A percentile compares a stretch with the other conserved stretches of the same genome.
Conservation (phyloP, 2,888 invertebrate genomes). For the Cinara cedri region DNA sequence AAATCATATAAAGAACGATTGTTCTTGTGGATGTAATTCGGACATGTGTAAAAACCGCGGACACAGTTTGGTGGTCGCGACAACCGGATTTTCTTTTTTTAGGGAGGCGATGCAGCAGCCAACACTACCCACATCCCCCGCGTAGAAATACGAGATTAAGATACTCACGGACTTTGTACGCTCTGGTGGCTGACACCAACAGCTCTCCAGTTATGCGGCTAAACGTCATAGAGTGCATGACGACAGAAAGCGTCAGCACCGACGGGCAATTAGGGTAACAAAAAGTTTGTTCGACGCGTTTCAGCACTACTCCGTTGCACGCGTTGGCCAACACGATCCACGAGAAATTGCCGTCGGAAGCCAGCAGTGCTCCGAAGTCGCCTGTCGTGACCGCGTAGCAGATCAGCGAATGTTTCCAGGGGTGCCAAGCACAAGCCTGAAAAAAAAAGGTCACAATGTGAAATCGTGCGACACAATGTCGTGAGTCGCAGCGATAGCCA, state of each 20-base stretch:
- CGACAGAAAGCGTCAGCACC: neutral
- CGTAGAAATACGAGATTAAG: neutral
- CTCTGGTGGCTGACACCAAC: slow-evolving; percentile 19
- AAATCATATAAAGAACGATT: too few relatives aligned
- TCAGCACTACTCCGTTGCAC: slow-evolving; percentile 35
- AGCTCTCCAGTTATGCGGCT: slow-evolving; percentile 49
- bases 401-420: slow-evolving; percentile 47
- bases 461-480: too few relatives aligned
- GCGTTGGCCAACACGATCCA: slow-evolving; percentile 49
- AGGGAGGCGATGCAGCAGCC: too few relatives aligned
- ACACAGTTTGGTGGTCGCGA: too few relatives aligned
- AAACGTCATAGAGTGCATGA: slow-evolving; percentile 44
- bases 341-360: neutral
- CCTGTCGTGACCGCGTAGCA: slow-evolving; percentile 36
- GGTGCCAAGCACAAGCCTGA: slow-evolving; percentile 47
- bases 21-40: too few relatives aligned
- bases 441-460: too few relatives aligned
- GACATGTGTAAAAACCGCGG: too few relatives aligned
- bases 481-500: too few relatives aligned
- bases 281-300: slow-evolving; percentile 26
- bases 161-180: slow-evolving; percentile 30
- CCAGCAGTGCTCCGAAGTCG: neutral
- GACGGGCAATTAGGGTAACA: slow-evolving; percentile 9
- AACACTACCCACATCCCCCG: too few relatives aligned
- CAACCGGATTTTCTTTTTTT: too few relatives aligned